A percentile compares a stretch with the other conserved stretches of the same genome.
Evolutionary conservation across 23 tunicate genomes (phyloP).

Genomic region (Trididemnum clinides): DNA sequence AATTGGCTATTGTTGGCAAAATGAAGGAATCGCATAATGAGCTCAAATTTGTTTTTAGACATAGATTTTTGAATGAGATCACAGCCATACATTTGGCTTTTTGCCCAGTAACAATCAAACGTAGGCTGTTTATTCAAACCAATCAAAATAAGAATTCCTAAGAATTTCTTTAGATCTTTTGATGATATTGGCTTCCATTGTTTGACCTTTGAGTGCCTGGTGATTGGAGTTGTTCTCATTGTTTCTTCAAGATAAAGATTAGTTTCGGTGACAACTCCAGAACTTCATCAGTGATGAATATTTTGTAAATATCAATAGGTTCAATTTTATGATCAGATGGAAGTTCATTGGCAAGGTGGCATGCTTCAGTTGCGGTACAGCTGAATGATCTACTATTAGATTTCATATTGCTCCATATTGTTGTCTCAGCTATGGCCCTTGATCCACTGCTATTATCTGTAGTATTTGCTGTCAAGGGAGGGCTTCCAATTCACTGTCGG

Average conservation of each 20-base stretch:
- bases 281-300: background rate
- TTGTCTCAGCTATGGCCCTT: too few relatives aligned
- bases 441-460: too few relatives aligned
- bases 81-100: background rate
- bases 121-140: background rate
- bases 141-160: background rate
- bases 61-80: background rate
- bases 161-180: background rate
- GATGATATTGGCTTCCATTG: background rate
- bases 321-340: background rate
- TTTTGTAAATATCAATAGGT: background rate
- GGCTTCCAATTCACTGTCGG: too few relatives aligned
- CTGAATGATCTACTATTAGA: too few relatives aligned
- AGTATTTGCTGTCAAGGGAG: too few relatives aligned
- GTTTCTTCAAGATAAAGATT: background rate
- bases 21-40: background rate
- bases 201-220: background rate
- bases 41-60: background rate
- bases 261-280: background rate
- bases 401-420: too few relatives aligned
- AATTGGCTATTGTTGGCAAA: background rate
- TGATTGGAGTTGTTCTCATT: background rate
- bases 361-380: too few relatives aligned
- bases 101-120: background rate
- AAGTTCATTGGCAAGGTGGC: background rate